Evolutionary conservation across 2,888 invertebrate species (phyloP), one percentile per base, ranked within the genome.

Genomic region (Dolichopus griseipennis): DNA sequence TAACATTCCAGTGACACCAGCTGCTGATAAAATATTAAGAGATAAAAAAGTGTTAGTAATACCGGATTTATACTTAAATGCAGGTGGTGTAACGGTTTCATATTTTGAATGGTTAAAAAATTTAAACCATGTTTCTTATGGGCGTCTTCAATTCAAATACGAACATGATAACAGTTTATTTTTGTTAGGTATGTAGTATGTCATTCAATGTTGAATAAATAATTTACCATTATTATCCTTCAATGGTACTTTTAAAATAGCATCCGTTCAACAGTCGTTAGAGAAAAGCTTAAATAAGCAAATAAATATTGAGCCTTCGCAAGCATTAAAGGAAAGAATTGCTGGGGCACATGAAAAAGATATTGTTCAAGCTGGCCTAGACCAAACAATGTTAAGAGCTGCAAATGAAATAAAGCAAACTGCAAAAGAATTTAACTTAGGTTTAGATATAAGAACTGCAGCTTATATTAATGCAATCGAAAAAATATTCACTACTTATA

Each of bases 201-300:
- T 52, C 43, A 18, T n/a, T 52, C 3, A 12, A 52, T 65, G 7
- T 65, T 52, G 3, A n/a, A 65, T 6, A 27, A 65, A 9, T 37
- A 65, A 18, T n/a, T 41, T 65, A 41, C 18, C 2, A 43, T 15
- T 43, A 5, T 43, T 43, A 8, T 43, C 2, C 7, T 18, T 18
- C 66, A 9, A 9, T 41, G 41, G 10, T 41, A 62, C 66, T 68
- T 67, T 41, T 8, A 68, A 43, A 43, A 27, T 83, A 95, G 95
- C 95, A 85, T 96, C 97, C 74, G 98, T 98, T 67, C 96, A 98
- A 85, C 93, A 96, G 82, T 97, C 97, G 10, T 83, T 98, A 78
- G 96, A 97, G 82, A 95, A 95, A 41, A 89, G 90, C 76, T 91
- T 91, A 65, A 93, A 92, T 68, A 95, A 95, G 8, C 88, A 90